Base-by-base conservation (phyloP, 2,113 vertebrate genomes). In the Bombycilla garrulus region DNA sequence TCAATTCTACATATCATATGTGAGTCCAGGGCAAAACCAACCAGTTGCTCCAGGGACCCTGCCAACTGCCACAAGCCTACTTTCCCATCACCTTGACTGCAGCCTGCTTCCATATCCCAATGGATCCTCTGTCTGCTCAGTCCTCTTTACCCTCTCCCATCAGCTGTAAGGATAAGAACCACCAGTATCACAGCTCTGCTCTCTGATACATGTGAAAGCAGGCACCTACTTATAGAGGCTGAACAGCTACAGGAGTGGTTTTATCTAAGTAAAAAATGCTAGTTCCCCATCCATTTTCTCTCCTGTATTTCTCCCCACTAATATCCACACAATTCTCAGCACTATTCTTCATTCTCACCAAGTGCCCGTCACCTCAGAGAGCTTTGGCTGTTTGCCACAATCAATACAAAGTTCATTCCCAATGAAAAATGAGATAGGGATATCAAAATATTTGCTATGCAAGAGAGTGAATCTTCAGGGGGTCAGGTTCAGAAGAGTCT, bases 1-100 rank as follows among this genome's bases (percentile, higher is more conserved):
- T 21, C 22, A 36, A 28, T 36, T 61, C 36, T 35, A 7, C 1
- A 0, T 9, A 20, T n/a, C 15, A 9, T 10, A 23, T 24, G 4
- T 19, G 18, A 81, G 13, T 20, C 38, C 51, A 42, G 6, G 7
- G 33, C 24, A 92, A 9, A 16, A 51, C 16, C 21, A 40, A 6
- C 4, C 1, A 1, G 11, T 36, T 15, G 22, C 33, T 35, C 14
- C 33, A 45, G 22, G 9, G 5, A 35, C 31, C 66, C 42, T 58
- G 48, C 58, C 25, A 23, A 12, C 28, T 47, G 28, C 60, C 35
- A 45, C 38, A 44, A 33, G 14, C 8, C 12, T 58, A 5, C 14
- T 12, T 47, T 70, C 24, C 20, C 36, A 23, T 61, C 36, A 71
- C 13, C 12, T 56, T 57, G 21, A 24, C 23, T 64, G 18, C 44